Evolutionary conservation across 2,888 invertebrate genomes (phyloP), one percentile per base, ranked within the genome.

Genomic region (Stenichneumon culpator): DNA sequence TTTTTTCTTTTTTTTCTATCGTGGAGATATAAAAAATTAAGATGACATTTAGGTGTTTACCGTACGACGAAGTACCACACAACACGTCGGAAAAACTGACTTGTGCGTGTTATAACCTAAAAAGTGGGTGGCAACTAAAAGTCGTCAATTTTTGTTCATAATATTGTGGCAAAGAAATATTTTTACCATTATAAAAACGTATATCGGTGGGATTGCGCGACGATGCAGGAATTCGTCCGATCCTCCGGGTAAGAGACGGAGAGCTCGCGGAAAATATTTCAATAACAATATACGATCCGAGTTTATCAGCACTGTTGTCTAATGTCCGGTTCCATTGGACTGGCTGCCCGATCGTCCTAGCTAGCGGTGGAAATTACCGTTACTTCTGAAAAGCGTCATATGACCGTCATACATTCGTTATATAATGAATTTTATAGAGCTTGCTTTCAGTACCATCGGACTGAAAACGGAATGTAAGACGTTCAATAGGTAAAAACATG

Each of bases 161-260:
- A 14, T 22, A 7, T 36, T 60, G 16, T 14, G 14, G 16, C 6
- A 11, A 60, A 19, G 6, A 6, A 57, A n/a, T 14, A 1, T 11
- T 14, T 22, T 39, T 39, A 73, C 73, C 73, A 73, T 73, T 73
- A 73, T 73, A 73, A 73, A 39, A 73, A 63, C 63, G 63, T 63
- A 28, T 63, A 16, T 63, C n/a, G n/a, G 63, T 28, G 28, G n/a
- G 16, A 2, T 16, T 32, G 16, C 32, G 32, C 32, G 63, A 63
- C 63, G 63, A 63, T 63, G 63, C 63, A 32, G 32, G 1, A 32
- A 63, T 28, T 63, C 63, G 63, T 32, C 63, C 32, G 63, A 32
- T 63, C 32, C 63, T 63, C 63, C 16, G 32, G 28, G 16, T 14
- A 16, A n/a, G 32, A 63, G 1, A 16, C 5, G 6, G 44, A 47